A percentile compares a stretch with the other conserved stretches of the same genome.
Conservation (phyloP, 2,797 vertebrate species). For the Miichthys miiuy region DNA sequence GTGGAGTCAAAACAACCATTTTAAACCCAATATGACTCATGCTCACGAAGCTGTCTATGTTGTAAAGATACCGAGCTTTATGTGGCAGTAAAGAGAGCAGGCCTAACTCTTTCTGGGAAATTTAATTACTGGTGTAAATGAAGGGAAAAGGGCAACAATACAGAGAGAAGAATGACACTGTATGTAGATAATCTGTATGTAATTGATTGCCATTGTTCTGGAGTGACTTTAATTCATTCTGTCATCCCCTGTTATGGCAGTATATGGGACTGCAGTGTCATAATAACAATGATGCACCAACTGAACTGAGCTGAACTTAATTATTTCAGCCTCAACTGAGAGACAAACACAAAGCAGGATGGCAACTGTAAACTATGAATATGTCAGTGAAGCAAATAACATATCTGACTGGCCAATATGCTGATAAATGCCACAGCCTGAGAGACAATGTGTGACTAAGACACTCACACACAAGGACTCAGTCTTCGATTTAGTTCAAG, state of each 20-base stretch:
- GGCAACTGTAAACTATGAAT: constrained; percentile 60
- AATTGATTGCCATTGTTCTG: constrained; percentile 63
- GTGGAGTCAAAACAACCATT: neutral
- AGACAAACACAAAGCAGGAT: constrained; percentile 60
- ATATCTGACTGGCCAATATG: constrained; percentile 51
- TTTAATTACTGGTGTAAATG: constrained; percentile 49
- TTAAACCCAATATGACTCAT: neutral
- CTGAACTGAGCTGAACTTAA: constrained; percentile 64
- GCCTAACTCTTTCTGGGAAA: constrained; percentile 17
- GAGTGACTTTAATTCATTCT: constrained; percentile 47
- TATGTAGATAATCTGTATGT: constrained; percentile 43
- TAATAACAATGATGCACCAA: constrained; percentile 53
- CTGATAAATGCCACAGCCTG: constrained; percentile 60
- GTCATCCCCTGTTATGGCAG: constrained; percentile 30
- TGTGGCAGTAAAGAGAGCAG: constrained; percentile 7
- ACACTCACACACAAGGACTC: constrained; percentile 16
- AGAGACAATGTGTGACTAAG: constrained; percentile 32
- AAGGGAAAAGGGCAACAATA: constrained; percentile 42
- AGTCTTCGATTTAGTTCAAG: constrained; percentile 12
- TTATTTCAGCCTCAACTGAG: constrained; percentile 58
- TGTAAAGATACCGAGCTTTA: constrained; percentile 1
- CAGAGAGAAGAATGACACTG: constrained; percentile 39
- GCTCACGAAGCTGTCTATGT: neutral
- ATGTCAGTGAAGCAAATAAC: constrained; percentile 60
- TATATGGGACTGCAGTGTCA: constrained; percentile 38